Evolutionary conservation across 2,113 vertebrate genomes (phyloP).

Genomic region (Zootoca vivipara): DNA sequence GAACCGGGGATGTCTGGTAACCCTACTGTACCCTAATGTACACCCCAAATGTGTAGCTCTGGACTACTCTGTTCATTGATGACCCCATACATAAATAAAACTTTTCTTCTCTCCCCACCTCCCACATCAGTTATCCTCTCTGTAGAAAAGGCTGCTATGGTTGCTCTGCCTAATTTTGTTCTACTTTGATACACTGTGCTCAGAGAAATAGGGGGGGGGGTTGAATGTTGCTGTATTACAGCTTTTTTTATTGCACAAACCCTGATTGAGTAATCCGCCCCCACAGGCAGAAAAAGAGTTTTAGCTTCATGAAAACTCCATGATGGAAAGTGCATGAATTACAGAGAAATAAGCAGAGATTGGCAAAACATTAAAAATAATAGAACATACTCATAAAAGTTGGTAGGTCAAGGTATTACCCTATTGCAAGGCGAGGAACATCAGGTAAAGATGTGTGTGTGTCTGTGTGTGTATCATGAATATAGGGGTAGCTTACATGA

Average conservation of each 20-base stretch:
- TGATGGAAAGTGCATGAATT: slow-evolving; percentile 30
- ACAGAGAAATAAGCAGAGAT: slow-evolving; percentile 1
- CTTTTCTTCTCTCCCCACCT: slow-evolving; percentile 34
- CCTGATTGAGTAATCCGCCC: not conserved
- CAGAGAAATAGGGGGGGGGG: not conserved
- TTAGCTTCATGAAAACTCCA: slow-evolving; percentile 22
- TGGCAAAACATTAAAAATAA: slow-evolving; percentile 7
- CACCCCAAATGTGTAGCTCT: too few relatives aligned
- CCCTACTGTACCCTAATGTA: too few relatives aligned
- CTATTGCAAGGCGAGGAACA: not conserved
- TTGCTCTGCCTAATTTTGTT: slow-evolving; percentile 38
- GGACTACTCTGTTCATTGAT: not conserved
- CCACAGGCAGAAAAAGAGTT: slow-evolving; percentile 27
- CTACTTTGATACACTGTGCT: not conserved
- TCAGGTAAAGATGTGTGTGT: not conserved
- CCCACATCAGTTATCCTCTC: slow-evolving; percentile 43
- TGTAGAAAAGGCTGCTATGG: slow-evolving; percentile 35
- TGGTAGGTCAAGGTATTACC: not conserved
- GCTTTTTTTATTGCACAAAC: slow-evolving; percentile 27
- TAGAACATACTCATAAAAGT: slow-evolving; percentile 18
- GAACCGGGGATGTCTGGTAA: too few relatives aligned
- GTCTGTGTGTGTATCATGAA: too few relatives aligned
- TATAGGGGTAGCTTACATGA: slow-evolving; percentile 8
- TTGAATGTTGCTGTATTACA: slow-evolving; percentile 41
- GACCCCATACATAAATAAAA: slow-evolving; percentile 35